Conservation (phyloP, 2,113 vertebrate genomes). For the Perca schrenkii region DNA sequence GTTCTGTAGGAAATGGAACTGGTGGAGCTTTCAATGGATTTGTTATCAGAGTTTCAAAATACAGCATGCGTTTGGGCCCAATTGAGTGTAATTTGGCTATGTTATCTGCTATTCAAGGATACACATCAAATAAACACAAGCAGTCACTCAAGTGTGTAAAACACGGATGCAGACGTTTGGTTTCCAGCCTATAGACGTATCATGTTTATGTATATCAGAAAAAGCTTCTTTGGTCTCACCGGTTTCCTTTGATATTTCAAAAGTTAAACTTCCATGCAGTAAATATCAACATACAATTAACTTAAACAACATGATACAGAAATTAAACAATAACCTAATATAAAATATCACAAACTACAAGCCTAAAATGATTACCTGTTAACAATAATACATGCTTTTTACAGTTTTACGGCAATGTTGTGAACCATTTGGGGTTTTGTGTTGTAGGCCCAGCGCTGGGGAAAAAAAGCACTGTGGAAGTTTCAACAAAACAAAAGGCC, state of each 20-base stretch:
- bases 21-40: slow-evolving; percentile 38
- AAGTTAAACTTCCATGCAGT: background rate
- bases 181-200: background rate
- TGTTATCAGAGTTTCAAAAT: slow-evolving; percentile 21
- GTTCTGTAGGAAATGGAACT: slow-evolving; percentile 51
- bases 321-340: background rate
- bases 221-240: background rate
- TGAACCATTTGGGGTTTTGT: background rate
- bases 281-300: background rate
- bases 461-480: background rate
- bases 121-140: background rate
- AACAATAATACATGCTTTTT: background rate
- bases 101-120: background rate
- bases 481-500: background rate
- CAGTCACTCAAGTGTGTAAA: background rate
- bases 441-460: background rate
- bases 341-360: background rate
- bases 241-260: background rate
- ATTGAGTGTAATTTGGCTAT: background rate
- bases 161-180: background rate
- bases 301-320: background rate
- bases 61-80: background rate
- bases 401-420: background rate
- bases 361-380: no score
- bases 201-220: background rate